Percentiles rank a stretch among this genome's conserved stretches.
phyloP scores from a whole-genome alignment of 2,888 invertebrate species.

The Ochropacha duplaris region DNA sequence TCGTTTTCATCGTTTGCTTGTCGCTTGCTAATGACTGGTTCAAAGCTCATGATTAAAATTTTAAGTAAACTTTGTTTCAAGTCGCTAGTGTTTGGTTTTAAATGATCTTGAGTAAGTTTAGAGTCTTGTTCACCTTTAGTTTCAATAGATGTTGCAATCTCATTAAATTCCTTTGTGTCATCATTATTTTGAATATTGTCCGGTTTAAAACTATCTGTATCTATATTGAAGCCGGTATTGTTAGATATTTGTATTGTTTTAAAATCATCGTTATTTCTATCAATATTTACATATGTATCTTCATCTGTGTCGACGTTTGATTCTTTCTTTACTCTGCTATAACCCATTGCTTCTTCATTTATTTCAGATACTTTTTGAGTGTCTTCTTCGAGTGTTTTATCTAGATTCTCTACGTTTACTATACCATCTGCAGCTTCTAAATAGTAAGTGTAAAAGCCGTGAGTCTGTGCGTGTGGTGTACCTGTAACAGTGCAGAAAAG shows the following conservation, averaged over 20 bases:
- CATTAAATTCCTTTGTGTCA: not conserved
- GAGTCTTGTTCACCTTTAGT: not conserved
- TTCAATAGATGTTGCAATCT: not conserved
- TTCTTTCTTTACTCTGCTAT: not conserved
- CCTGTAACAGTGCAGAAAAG: conserved; percentile 44
- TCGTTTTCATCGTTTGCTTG: not conserved
- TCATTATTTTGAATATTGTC: not conserved
- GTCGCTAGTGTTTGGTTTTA: not conserved
- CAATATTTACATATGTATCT: not conserved
- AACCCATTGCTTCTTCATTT: not conserved
- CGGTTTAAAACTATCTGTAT: not conserved
- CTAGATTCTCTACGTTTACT: conserved; percentile 8
- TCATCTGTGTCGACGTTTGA: not conserved
- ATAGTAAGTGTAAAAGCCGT: conserved; percentile 45
- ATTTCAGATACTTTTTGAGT: not conserved
- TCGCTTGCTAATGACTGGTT: not conserved
- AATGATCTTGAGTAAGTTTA: not conserved
- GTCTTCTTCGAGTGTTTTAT: not conserved
- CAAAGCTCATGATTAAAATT: not conserved
- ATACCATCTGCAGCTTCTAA: conserved; percentile 4
- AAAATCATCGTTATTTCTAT: too few species aligned
- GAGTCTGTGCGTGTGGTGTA: conserved; percentile 34
- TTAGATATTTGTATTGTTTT: too few species aligned
- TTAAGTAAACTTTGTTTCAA: not conserved
- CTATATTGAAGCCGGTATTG: too few species aligned